A percentile compares a stretch with the other conserved stretches of the same genome.
phyloP scores from a whole-genome alignment of 2,797 vertebrate species.

The Gambusia yucatana region DNA sequence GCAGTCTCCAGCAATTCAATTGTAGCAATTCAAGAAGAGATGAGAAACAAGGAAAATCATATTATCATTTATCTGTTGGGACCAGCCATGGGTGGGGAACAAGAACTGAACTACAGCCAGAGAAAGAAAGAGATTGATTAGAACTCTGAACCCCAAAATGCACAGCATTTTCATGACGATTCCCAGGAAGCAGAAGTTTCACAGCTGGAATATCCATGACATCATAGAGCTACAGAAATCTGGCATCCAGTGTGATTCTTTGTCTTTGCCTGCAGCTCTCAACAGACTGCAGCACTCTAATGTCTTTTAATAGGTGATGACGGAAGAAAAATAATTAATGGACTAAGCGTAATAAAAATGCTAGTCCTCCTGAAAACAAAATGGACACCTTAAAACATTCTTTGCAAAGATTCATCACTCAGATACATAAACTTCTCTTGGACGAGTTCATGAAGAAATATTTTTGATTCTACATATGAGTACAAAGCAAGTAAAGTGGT shows the following conservation, averaged over 20 bases:
- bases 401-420: neutral
- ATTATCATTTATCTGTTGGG: neutral
- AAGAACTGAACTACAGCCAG: neutral
- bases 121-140: neutral
- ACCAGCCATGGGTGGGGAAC: neutral
- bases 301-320: neutral
- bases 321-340: neutral
- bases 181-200: neutral
- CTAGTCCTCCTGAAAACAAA: neutral
- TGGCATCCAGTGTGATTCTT: neutral
- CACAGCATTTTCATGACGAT: neutral
- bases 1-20: neutral
- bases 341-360: neutral
- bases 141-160: neutral
- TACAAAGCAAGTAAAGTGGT: conserved; percentile 34
- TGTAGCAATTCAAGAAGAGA: neutral
- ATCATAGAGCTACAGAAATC: neutral
- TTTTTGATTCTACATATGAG: neutral
- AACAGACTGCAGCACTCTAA: neutral
- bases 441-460: neutral
- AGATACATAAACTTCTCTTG: neutral
- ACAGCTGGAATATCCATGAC: neutral
- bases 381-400: neutral
- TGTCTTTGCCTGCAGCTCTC: neutral
- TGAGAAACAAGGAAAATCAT: neutral